Evolutionary conservation across 2,888 invertebrate genomes (phyloP), one percentile per base, ranked within the genome.

Genomic region (Pammene fasciana): DNA sequence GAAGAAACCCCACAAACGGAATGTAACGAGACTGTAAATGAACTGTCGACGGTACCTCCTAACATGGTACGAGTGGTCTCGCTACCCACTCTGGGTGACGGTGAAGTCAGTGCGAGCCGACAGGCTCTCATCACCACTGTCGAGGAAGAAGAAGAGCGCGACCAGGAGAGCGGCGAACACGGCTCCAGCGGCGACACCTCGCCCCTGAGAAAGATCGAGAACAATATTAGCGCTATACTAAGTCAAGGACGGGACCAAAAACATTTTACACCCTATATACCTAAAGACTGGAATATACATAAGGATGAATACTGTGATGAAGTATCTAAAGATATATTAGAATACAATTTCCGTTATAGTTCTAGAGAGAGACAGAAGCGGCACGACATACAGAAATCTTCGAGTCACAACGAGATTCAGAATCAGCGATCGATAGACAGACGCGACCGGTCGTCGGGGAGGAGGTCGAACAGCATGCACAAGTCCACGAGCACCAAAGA

Each of bases 401-500:
- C 93, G 76, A 94, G 94, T 83, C 94, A 94, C 76, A 94, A 93
- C 82, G 94, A 94, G 79, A 94, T 94, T 77, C 93, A 93, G 76
- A 86, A 93, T 83, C 89, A 93, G 82, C 82, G 92, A 72, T 89
- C 93, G 73, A 89, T 92, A 78, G 92, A 92, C 71, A 87, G 92
- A 48, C 88, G 93, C 46, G 93, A 92, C 72, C 88, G 93, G 55
- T 93, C 93, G 59, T 83, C 86, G 26, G 85, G 87, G 16, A 86
- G 93, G 67, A 90, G 94, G 77, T 87, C 94, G 36, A 94, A 94
- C 78, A 95, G 95, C 75, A 95, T 95, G 84, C 95, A 96, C 81
- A 96, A 95, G 83, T 95, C 95, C 14, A 95, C 95, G 78, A 95
- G 95, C 82, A 95, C 95, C 71, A 95, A 95, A 83, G 96, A 96